Conservation (phyloP, 2,888 invertebrate genomes). For the Adela reaumurella region DNA sequence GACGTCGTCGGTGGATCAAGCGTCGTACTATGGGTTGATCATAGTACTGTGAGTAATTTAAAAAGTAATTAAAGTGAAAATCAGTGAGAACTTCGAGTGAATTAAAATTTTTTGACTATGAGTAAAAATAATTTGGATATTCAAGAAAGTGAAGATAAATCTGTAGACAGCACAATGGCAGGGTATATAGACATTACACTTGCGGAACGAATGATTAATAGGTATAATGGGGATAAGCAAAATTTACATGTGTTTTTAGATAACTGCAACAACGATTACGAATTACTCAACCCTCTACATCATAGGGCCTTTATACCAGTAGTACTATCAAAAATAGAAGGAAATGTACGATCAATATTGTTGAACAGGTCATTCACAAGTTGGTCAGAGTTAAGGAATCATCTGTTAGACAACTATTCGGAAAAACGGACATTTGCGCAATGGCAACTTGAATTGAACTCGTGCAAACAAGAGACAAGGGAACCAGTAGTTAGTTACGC, state of each 20-base stretch:
- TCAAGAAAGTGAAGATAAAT: neutral
- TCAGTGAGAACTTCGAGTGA: no score
- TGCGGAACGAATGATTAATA: constrained; percentile 2
- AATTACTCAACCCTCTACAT: constrained; percentile 1
- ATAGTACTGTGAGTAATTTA: neutral
- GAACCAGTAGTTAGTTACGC: constrained; percentile 16
- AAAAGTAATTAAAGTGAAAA: no score
- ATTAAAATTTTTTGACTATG: neutral
- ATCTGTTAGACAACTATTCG: constrained; percentile 8
- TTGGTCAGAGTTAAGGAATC: constrained; percentile 13
- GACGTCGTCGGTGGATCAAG: no score
- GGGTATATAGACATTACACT: neutral
- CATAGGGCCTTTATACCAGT: neutral
- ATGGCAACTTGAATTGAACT: constrained; percentile 18
- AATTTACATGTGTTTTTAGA: constrained; percentile 1
- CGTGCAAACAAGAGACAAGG: constrained; percentile 14
- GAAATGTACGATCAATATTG: constrained; percentile 13
- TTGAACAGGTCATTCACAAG: constrained; percentile 12
- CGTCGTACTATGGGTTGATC: neutral
- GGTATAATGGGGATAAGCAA: constrained; percentile 3
- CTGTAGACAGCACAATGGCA: no score
- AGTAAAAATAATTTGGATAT: neutral
- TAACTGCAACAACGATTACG: constrained; percentile 3
- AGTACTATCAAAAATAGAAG: constrained; percentile 12
- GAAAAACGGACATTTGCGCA: constrained; percentile 17